phyloP scores from a whole-genome alignment of 1,140 invertebrate species.

The Choristoneura fumiferana region DNA sequence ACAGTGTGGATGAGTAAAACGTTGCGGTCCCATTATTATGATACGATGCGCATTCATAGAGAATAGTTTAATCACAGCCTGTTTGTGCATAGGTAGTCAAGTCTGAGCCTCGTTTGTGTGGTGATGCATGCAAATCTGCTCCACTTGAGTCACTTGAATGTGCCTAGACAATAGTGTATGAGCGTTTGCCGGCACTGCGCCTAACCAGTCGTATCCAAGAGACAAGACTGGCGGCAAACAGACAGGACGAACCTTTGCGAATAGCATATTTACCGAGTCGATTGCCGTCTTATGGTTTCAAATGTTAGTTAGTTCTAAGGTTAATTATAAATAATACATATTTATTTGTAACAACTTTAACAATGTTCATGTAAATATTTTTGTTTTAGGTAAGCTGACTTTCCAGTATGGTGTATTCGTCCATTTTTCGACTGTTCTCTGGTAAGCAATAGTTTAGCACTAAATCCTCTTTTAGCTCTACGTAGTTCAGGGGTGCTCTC shows the following conservation, averaged over 20 bases:
- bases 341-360: no score
- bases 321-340: no score
- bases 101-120: slow-evolving; percentile 20
- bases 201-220: slow-evolving; percentile 2
- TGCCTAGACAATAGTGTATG: slow-evolving; percentile 39
- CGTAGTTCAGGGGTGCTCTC: no score
- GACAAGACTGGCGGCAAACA: background rate
- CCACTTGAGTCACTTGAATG: slow-evolving; percentile 39
- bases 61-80: slow-evolving; percentile 6
- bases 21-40: background rate
- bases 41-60: background rate
- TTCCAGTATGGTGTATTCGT: no score
- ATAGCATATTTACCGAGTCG: background rate
- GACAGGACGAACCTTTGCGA: background rate
- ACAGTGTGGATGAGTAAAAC: background rate
- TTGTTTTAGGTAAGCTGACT: no score
- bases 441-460: no score
- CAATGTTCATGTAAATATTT: no score
- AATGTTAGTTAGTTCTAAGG: no score
- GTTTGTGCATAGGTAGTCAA: slow-evolving; percentile 11
- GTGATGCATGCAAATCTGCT: slow-evolving; percentile 49
- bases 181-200: slow-evolving; percentile 31
- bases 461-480: no score
- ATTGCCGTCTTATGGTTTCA: no score
- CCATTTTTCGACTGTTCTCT: no score